Conservation (phyloP, 2,888 invertebrate genomes). For the Himalopsyche anomala region DNA sequence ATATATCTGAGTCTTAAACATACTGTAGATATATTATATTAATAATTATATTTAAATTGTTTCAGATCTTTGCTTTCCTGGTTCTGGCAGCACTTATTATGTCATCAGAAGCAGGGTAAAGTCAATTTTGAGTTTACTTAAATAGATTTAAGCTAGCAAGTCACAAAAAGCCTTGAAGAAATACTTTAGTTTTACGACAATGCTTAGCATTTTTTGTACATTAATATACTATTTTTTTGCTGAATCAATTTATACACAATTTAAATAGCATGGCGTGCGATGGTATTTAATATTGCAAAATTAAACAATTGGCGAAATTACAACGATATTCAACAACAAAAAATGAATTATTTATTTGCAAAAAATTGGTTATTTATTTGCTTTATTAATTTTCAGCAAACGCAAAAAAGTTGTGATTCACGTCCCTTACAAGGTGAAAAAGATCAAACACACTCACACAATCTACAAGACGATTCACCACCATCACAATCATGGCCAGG, state of each 20-base stretch:
- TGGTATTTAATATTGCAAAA: neutral
- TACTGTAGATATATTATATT: neutral
- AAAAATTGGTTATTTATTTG: neutral
- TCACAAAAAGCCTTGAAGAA: too few relatives aligned
- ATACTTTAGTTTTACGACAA: too few relatives aligned
- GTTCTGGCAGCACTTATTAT: constrained; percentile 53
- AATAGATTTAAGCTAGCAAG: too few relatives aligned
- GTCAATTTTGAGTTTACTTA: too few relatives aligned
- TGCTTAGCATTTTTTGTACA: too few relatives aligned
- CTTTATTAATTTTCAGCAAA: constrained; percentile 70
- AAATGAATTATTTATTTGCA: neutral
- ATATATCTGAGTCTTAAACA: too few relatives aligned
- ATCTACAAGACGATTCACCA: constrained; percentile 83
- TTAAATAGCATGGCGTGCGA: neutral
- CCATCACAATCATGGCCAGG: constrained; percentile 70
- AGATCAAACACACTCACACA: constrained; percentile 83
- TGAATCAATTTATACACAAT: too few relatives aligned
- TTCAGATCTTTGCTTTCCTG: constrained; percentile 59
- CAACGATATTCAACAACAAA: neutral
- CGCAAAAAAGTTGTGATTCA: constrained; percentile 82
- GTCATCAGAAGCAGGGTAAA: constrained; percentile 59
- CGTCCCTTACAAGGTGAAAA: constrained; percentile 82
- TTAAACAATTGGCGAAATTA: neutral
- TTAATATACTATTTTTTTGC: neutral
- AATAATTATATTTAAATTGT: constrained; percentile 39